Evolutionary conservation across 2,888 invertebrate genomes (phyloP), one percentile per base, ranked within the genome.

Genomic region (Drosophila pseudotalamancana): DNA sequence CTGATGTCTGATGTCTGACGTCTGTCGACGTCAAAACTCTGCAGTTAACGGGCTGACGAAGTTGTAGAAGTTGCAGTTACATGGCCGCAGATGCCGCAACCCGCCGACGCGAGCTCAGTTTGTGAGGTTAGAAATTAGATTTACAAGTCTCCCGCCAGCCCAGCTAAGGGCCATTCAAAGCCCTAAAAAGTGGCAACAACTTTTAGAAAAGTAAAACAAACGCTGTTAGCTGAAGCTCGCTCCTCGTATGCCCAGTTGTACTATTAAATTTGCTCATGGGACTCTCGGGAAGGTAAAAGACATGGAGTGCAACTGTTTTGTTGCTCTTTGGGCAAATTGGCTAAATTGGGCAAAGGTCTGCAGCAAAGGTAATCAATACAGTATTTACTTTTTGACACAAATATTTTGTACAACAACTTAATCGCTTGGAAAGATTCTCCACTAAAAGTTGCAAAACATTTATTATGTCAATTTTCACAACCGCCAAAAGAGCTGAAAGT

Each of bases 91-190:
- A 56, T 46, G 69, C 48, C 57, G 35, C 43, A 63, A 19, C 68
- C 39, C 35, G 54, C 16, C 25, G 19, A 43, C 31, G 39, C 53
- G 49, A 37, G 25, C 16, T n/a, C 40, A 40, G 63, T 49, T 31
- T 59, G 65, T 76, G 84, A 42, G 87, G 87, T 68, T 84, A 63
- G 78, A 81, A 81, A 81, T 81, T 81, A 87, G 85, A 87, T 87
- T 81, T 87, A 71, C 87, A 81, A 73, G 70, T 71, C 78, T 71
- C 54, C 46, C 62, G 64, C 49, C 64, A 73, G 32, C 42, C 56
- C 59, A 12, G 35, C 51, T 43, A 64, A 63, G 39, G 61, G 42
- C 54, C 60, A 57, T 56, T 74, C 46, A 75, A 64, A 63, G 61
- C 63, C 67, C 54, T 57, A 54, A 65, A 77, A 73, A 77, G 64